A percentile compares a stretch with the other conserved stretches of the same genome.
These are phyloP conservation scores for Araneus ventricosus DNA, from an alignment of 1,140 invertebrate species.

Conservation along the genomic window DNA sequence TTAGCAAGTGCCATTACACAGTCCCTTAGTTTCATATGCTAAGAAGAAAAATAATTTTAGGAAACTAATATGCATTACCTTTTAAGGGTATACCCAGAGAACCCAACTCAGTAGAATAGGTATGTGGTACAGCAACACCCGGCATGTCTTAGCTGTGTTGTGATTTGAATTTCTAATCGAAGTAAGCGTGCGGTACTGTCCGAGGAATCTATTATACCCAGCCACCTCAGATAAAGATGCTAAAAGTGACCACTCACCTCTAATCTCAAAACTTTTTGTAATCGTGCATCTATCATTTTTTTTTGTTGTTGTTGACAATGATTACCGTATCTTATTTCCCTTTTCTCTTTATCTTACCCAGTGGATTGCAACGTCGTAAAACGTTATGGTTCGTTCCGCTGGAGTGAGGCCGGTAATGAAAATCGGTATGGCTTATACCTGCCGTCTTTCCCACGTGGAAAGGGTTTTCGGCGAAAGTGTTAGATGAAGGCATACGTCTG, in stretches of 20 bases:
- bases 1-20: too few species aligned
- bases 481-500: neutral
- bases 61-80: neutral
- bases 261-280: neutral
- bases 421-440: neutral
- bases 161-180: neutral
- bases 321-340: neutral
- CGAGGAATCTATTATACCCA: neutral
- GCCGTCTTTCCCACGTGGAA: neutral
- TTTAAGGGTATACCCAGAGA: constrained; percentile 23
- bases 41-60: neutral
- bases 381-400: neutral
- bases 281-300: neutral
- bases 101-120: neutral
- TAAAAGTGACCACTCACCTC: neutral
- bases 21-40: too few species aligned
- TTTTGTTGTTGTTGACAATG: neutral
- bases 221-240: neutral
- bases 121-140: neutral
- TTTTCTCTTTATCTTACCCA: neutral
- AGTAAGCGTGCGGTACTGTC: neutral
- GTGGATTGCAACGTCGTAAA: neutral
- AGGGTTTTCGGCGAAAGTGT: neutral
- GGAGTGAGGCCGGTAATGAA: neutral
- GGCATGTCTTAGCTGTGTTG: neutral